Percentiles rank a stretch among this genome's conserved stretches.
phyloP scores from a whole-genome alignment of 2,113 vertebrate genomes.

The Bothrops jararaca region DNA sequence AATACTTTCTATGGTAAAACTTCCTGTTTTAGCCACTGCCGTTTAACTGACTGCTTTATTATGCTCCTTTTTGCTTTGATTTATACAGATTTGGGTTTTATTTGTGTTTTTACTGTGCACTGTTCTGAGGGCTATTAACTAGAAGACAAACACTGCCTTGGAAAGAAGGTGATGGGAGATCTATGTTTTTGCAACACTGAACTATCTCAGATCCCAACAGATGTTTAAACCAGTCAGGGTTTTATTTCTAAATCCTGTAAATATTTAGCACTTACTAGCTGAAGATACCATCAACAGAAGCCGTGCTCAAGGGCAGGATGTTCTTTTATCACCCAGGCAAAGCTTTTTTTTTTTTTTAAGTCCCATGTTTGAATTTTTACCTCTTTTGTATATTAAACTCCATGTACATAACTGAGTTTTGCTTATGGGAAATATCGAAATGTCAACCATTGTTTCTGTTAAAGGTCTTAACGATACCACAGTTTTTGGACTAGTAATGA shows the following conservation, averaged over 20 bases:
- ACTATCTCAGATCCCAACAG: background rate
- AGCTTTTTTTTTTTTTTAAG: background rate
- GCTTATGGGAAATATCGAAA: constrained; percentile 79
- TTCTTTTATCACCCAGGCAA: constrained; percentile 32
- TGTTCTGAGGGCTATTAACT: background rate
- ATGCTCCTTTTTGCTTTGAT: background rate
- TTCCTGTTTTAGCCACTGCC: background rate
- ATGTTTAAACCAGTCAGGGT: background rate
- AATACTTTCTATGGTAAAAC: background rate
- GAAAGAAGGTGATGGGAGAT: background rate
- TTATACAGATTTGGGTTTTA: background rate
- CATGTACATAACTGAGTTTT: constrained; percentile 58
- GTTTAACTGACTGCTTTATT: background rate
- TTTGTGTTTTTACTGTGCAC: background rate
- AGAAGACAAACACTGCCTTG: background rate
- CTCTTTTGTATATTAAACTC: constrained; percentile 53
- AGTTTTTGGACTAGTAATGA: constrained; percentile 74
- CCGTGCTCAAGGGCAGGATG: constrained; percentile 14
- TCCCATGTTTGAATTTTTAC: constrained; percentile 21
- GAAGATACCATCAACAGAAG: constrained; percentile 18
- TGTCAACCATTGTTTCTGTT: constrained; percentile 80
- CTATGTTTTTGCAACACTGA: background rate
- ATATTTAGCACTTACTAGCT: background rate
- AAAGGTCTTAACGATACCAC: constrained; percentile 78
- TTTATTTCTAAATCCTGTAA: background rate